phyloP scores from a whole-genome alignment of 2,888 invertebrate genomes.

The Helicoverpa assulta region DNA sequence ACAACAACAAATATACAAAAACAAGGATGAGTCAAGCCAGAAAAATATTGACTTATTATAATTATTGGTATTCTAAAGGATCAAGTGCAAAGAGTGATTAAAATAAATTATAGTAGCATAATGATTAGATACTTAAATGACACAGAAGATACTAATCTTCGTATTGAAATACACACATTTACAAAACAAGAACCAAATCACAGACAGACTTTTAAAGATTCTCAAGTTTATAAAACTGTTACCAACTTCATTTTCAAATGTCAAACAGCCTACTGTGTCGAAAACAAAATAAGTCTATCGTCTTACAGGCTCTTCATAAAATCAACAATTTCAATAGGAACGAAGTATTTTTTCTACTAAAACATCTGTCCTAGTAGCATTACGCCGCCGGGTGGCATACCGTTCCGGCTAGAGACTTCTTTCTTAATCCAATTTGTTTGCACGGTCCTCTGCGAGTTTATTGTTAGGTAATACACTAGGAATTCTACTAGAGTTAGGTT shows the following conservation, averaged over 20 bases:
- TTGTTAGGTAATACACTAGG: constrained; percentile 28
- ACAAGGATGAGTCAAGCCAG: too few species aligned
- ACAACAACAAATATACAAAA: too few species aligned
- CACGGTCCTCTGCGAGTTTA: constrained; percentile 35
- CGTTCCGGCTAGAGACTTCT: constrained; percentile 24
- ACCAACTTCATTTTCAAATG: not conserved
- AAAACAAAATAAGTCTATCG: not conserved
- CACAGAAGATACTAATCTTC: too few species aligned
- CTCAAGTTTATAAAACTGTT: not conserved
- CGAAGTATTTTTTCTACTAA: constrained; percentile 18
- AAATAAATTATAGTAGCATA: too few species aligned
- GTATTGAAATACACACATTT: too few species aligned
- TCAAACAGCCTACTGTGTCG: constrained; percentile 3
- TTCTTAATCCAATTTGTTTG: constrained; percentile 53
- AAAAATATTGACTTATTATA: too few species aligned
- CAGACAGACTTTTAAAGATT: not conserved
- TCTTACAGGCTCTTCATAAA: not conserved
- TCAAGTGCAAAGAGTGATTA: too few species aligned
- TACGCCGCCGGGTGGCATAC: constrained; percentile 23
- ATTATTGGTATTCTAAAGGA: too few species aligned
- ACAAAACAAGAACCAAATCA: not conserved
- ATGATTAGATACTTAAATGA: too few species aligned
- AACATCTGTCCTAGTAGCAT: constrained; percentile 30
- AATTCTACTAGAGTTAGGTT: constrained; percentile 32
- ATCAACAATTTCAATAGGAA: constrained; percentile 26